Evolutionary conservation across 2,888 invertebrate genomes (phyloP).

Genomic region (Heliconius sara): DNA sequence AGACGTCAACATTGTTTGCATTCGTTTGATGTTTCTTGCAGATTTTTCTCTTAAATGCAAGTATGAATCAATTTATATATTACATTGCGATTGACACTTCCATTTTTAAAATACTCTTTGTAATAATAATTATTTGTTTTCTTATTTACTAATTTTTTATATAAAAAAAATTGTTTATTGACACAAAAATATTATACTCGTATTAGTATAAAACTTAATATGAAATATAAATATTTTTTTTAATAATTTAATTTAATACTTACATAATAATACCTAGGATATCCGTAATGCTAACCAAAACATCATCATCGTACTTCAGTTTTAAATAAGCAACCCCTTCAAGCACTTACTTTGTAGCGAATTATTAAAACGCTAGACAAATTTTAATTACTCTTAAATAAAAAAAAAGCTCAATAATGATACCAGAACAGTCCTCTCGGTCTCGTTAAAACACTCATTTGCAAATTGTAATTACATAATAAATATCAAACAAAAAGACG

Average conservation of each 20-base stretch:
- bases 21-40: constrained; percentile 46
- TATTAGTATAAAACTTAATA: too few relatives aligned
- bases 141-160: background rate
- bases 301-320: background rate
- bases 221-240: too few relatives aligned
- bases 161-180: background rate
- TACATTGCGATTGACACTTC: constrained; percentile 3
- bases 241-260: too few relatives aligned
- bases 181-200: background rate
- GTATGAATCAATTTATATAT: constrained; percentile 37
- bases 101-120: background rate
- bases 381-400: constrained; percentile 19
- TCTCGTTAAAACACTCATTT: constrained; percentile 32
- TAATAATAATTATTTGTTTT: background rate
- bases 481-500: constrained; percentile 43
- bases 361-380: constrained; percentile 19
- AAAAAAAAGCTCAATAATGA: constrained; percentile 9
- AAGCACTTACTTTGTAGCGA: constrained; percentile 8
- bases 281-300: background rate
- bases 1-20: constrained; percentile 47
- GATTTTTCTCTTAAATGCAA: constrained; percentile 38
- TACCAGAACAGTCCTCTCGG: background rate
- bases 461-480: constrained; percentile 43
- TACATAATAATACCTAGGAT: background rate
- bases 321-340: constrained; percentile 6